Conservation (phyloP, 2,797 vertebrate genomes). For the Gobio occitaniae region DNA sequence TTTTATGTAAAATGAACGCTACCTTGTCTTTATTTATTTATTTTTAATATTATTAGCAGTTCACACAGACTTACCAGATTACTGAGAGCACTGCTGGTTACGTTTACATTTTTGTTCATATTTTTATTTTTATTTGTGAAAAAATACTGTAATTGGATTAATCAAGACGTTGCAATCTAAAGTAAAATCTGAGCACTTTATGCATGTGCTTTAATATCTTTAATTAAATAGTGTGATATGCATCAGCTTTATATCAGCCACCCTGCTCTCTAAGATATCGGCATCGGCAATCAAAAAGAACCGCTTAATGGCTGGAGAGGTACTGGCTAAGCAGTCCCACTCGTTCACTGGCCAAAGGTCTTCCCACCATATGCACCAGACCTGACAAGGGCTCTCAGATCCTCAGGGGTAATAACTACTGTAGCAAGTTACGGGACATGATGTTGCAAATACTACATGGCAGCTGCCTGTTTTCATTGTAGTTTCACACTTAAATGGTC, state of each 20-base stretch:
- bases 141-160: neutral
- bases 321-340: constrained; percentile 22
- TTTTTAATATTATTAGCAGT: too few species aligned
- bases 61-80: neutral
- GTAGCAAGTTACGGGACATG: constrained; percentile 4
- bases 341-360: constrained; percentile 35
- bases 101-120: too few species aligned
- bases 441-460: constrained; percentile 23
- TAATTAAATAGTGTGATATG: neutral
- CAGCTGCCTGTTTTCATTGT: constrained; percentile 21
- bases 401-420: constrained; percentile 37
- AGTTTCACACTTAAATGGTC: neutral
- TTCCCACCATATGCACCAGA: constrained; percentile 39
- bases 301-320: constrained; percentile 29
- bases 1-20: neutral
- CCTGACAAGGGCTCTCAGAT: constrained; percentile 50
- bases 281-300: neutral
- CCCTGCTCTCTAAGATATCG: neutral
- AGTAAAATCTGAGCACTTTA: neutral
- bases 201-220: neutral
- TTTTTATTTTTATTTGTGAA: too few species aligned
- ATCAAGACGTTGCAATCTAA: neutral
- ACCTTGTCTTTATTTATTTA: neutral
- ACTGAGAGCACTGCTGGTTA: too few species aligned
- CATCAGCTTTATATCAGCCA: neutral